A percentile compares a stretch with the other conserved stretches of the same genome.
phyloP scores from a whole-genome alignment of 2,113 vertebrate species.

The Dasyurus viverrinus region DNA sequence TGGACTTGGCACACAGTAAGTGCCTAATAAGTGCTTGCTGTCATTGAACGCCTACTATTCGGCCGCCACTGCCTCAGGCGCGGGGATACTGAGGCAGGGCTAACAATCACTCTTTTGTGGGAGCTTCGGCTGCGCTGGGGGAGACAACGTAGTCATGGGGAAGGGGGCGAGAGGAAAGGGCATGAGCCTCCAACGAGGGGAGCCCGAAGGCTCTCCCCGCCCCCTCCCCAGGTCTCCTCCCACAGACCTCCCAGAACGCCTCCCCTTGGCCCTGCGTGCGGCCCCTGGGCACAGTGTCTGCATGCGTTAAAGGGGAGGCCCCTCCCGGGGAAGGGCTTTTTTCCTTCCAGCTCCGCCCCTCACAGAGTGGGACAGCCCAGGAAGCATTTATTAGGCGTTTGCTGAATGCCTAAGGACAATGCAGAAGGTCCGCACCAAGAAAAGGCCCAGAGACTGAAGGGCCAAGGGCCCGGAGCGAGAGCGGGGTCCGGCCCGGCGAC shows the following conservation, averaged over 20 bases:
- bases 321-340: background rate
- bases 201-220: background rate
- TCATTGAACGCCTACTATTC: rapidly evolving
- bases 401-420: background rate
- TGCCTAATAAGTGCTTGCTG: background rate
- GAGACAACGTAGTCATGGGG: background rate
- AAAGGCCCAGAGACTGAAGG: background rate
- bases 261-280: too few relatives aligned
- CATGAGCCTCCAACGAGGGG: too few relatives aligned
- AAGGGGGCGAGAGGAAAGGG: too few relatives aligned
- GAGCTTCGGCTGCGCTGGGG: background rate
- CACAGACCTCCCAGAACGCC: background rate
- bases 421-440: background rate
- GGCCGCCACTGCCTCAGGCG: background rate
- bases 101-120: background rate
- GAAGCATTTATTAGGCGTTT: background rate
- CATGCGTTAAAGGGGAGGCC: background rate
- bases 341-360: background rate
- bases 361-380: background rate
- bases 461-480: background rate
- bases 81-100: background rate
- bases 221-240: too few relatives aligned
- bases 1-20: background rate
- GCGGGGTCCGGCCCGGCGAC: too few relatives aligned
- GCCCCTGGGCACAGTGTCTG: too few relatives aligned